Evolutionary conservation across 2,113 vertebrate genomes (phyloP).

Genomic region (Alces alces): DNA sequence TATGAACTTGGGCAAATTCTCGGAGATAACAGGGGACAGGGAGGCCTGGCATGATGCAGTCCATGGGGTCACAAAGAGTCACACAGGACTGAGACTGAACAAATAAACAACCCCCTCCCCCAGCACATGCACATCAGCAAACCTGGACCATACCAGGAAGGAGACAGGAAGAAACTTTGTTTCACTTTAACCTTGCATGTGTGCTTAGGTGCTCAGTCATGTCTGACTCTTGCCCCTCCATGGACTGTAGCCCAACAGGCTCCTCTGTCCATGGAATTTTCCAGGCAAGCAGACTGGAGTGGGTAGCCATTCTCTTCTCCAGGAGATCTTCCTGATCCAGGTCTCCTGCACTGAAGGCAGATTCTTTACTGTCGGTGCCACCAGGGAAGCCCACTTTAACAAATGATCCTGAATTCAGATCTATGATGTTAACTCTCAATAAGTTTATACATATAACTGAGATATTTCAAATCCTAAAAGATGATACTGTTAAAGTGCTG

Average conservation of each 20-base stretch:
- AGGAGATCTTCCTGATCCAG: background rate
- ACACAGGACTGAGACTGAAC: background rate
- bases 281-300: background rate
- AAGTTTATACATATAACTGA: background rate
- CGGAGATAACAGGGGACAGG: background rate
- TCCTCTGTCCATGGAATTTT: background rate
- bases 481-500: background rate
- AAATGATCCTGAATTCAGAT: background rate
- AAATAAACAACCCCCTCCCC: background rate
- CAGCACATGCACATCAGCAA: background rate
- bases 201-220: background rate
- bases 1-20: background rate
- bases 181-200: background rate
- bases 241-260: background rate
- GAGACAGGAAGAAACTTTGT: background rate
- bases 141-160: background rate
- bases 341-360: background rate
- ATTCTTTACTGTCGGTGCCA: background rate
- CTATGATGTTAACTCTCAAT: background rate
- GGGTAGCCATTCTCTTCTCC: background rate
- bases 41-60: background rate
- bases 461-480: background rate
- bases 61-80: background rate
- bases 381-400: background rate
- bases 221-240: background rate